Conservation (phyloP, 2,797 vertebrate species). For the Chrysolophus pictus region DNA sequence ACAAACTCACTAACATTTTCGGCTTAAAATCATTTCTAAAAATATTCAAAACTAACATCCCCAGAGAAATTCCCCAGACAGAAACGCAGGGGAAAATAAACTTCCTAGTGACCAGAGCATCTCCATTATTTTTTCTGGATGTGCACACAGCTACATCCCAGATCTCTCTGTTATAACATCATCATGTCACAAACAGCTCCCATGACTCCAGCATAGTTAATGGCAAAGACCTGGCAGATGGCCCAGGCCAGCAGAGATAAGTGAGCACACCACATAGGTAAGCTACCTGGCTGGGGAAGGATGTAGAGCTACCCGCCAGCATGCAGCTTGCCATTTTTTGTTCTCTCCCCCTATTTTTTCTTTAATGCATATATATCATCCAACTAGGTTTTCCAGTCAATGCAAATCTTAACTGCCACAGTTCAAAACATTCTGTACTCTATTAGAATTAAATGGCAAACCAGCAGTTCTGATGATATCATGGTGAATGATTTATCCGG, state of each 20-base stretch:
- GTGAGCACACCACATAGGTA: neutral
- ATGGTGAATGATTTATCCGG: constrained; percentile 59
- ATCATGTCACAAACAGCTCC: neutral
- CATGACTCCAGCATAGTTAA: neutral
- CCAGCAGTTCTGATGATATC: constrained; percentile 35
- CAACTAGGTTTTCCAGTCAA: constrained; percentile 20
- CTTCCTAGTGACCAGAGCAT: neutral
- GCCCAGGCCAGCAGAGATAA: constrained; percentile 40
- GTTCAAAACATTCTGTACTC: constrained; percentile 58
- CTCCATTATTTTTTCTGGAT: neutral
- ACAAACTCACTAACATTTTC: neutral
- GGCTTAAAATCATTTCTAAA: constrained; percentile 6
- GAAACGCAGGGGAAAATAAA: neutral
- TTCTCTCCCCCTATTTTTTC: neutral
- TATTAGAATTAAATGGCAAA: constrained; percentile 30
- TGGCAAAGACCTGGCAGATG: constrained; percentile 26
- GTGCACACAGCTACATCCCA: neutral
- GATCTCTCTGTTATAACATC: neutral
- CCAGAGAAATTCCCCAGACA: constrained; percentile 2
- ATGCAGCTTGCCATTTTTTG: neutral
- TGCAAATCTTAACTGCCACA: constrained; percentile 39
- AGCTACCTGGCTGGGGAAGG: neutral
- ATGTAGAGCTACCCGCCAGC: neutral
- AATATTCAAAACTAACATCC: neutral
- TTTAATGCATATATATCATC: neutral